Evolutionary conservation across 2,113 vertebrate species (phyloP).

Genomic region (Gulo gulo): DNA sequence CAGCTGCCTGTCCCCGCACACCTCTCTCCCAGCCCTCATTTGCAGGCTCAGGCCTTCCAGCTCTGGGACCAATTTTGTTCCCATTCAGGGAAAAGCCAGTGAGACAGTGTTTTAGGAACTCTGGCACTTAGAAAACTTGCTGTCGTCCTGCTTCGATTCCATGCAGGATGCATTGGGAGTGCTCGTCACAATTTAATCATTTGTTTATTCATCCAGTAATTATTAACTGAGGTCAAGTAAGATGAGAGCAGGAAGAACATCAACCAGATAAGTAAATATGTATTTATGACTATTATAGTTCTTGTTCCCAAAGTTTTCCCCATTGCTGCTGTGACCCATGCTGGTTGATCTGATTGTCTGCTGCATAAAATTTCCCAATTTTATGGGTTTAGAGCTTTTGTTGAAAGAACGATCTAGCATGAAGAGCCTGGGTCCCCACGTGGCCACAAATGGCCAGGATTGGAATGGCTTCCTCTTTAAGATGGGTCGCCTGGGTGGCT

Average conservation of each 20-base stretch:
- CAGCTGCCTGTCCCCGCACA: neutral
- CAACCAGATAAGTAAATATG: neutral
- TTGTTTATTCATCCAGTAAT: neutral
- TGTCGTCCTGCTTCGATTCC: neutral
- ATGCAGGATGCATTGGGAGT: neutral
- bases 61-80: neutral
- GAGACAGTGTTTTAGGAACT: neutral
- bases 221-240: neutral
- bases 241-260: neutral
- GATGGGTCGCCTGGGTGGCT: neutral
- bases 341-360: neutral
- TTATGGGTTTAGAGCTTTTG: neutral
- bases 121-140: neutral
- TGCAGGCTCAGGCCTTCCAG: neutral
- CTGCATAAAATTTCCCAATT: neutral
- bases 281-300: neutral
- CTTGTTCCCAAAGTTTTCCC: neutral
- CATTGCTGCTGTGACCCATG: fast-evolving
- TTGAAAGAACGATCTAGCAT: neutral
- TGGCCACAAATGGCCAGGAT: neutral
- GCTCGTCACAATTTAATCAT: neutral
- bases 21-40: neutral
- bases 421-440: neutral
- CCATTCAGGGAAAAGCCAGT: neutral
- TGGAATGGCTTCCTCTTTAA: neutral